Evolutionary conservation across 2,113 vertebrate species (phyloP).

Genomic region (Passer montanus): DNA sequence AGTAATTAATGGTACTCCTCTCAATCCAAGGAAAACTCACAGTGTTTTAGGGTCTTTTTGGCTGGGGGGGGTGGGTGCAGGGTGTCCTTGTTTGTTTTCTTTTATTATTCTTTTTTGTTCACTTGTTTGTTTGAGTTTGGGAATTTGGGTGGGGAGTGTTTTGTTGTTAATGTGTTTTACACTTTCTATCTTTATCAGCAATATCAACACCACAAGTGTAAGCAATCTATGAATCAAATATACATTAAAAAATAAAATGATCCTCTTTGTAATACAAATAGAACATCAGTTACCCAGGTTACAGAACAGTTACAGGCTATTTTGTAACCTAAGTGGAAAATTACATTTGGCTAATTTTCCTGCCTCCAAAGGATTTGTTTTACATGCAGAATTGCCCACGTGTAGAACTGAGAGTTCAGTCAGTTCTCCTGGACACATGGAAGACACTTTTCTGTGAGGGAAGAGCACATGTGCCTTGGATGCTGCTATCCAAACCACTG

Average conservation of each 20-base stretch:
- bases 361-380: background rate
- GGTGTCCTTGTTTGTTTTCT: background rate
- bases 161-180: background rate
- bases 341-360: background rate
- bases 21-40: background rate
- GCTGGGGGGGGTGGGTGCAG: too few species aligned
- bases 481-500: background rate
- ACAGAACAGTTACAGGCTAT: background rate
- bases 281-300: background rate
- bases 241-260: background rate
- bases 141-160: accelerated
- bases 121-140: background rate
- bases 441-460: background rate
- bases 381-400: background rate
- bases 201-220: background rate
- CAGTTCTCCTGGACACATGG: background rate
- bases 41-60: background rate
- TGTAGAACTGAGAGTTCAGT: background rate
- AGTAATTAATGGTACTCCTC: background rate
- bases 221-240: background rate
- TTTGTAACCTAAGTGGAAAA: background rate
- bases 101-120: background rate
- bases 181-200: background rate
- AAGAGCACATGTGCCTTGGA: accelerated
- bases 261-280: background rate